phyloP scores from a whole-genome alignment of 2,113 vertebrate genomes.

The Thunnus thynnus region DNA sequence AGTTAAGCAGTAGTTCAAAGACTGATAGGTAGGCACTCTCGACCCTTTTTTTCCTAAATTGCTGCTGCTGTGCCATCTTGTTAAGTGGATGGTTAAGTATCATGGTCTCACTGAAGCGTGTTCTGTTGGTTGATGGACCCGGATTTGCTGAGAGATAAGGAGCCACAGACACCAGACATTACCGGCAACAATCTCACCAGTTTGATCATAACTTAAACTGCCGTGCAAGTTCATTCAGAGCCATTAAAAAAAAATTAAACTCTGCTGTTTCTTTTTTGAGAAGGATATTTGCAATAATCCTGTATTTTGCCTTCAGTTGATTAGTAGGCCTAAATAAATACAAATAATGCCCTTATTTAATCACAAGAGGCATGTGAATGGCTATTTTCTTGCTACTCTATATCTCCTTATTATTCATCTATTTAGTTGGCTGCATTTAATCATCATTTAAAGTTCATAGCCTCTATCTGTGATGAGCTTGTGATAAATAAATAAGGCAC shows the following conservation, averaged over 20 bases:
- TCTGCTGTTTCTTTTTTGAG: slow-evolving; percentile 3
- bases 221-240: not conserved
- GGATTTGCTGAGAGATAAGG: slow-evolving; percentile 49
- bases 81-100: slow-evolving; percentile 77
- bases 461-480: slow-evolving; percentile 9
- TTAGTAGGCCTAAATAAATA: not conserved
- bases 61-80: slow-evolving; percentile 66
- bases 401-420: not conserved
- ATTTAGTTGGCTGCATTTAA: slow-evolving; percentile 19
- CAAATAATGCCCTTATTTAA: not conserved
- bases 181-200: slow-evolving; percentile 35
- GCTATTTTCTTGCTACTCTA: not conserved
- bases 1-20: slow-evolving; percentile 71
- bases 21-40: slow-evolving; percentile 61
- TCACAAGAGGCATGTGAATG: not conserved
- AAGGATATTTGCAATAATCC: not conserved
- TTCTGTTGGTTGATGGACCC: slow-evolving; percentile 64
- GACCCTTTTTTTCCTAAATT: slow-evolving; percentile 46
- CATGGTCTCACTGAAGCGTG: slow-evolving; percentile 51
- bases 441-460: slow-evolving; percentile 22
- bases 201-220: slow-evolving; percentile 48
- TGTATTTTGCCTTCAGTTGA: not conserved
- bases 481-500: slow-evolving; percentile 23
- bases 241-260: slow-evolving; percentile 17
- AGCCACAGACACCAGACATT: slow-evolving; percentile 42